These are phyloP conservation scores for Tenthredo notha DNA, from an alignment of 2,888 invertebrate genomes.

Conservation along the genomic window DNA sequence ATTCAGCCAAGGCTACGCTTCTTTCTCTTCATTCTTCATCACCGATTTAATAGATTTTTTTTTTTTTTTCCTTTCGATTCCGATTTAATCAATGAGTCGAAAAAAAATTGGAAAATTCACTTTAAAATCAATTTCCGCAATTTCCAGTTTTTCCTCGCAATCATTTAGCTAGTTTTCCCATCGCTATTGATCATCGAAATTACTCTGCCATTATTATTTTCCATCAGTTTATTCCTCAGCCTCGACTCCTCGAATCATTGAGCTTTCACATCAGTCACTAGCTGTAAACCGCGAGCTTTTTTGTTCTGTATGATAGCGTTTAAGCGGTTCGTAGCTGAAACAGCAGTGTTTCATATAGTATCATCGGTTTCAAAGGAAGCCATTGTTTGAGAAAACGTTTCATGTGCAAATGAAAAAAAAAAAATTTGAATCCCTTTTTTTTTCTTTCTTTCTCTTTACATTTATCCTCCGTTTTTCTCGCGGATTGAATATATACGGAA, in stretches of 20 bases:
- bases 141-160: neutral
- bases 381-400: conserved; percentile 21
- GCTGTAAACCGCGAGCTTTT: neutral
- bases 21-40: neutral
- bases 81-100: neutral
- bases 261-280: neutral
- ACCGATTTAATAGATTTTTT: neutral
- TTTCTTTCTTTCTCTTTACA: neutral
- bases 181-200: neutral
- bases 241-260: neutral
- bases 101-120: too few relatives aligned
- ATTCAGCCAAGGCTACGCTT: neutral
- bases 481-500: neutral
- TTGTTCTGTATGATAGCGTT: conserved; percentile 27
- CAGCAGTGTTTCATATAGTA: conserved; percentile 20
- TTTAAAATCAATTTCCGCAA: too few relatives aligned
- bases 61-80: too few relatives aligned
- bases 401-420: neutral
- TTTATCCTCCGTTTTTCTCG: neutral
- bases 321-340: conserved; percentile 34
- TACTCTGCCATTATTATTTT: neutral
- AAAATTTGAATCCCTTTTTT: neutral
- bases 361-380: conserved; percentile 17
- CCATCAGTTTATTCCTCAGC: neutral
- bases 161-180: neutral